phyloP scores from a whole-genome alignment of 2,797 vertebrate genomes.

The Chrosomus eos region DNA sequence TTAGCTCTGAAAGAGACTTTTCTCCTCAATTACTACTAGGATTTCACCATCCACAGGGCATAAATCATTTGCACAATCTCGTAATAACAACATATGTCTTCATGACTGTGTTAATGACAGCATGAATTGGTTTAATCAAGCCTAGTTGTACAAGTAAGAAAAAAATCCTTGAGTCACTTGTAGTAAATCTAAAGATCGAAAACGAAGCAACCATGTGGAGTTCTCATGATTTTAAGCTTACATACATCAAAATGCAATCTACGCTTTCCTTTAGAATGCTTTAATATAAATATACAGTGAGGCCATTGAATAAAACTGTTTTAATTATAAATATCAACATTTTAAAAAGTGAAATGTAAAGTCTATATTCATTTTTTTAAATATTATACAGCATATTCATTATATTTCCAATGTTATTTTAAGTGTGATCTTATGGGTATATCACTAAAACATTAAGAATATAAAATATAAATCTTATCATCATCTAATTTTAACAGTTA shows the following conservation, averaged over 20 bases:
- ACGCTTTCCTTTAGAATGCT: background rate
- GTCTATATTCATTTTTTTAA: background rate
- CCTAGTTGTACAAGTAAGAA: background rate
- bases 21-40: constrained; percentile 46
- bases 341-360: background rate
- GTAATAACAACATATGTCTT: constrained; percentile 46
- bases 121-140: constrained; percentile 36
- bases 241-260: background rate
- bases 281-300: background rate
- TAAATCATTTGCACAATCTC: constrained; percentile 41
- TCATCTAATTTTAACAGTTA: background rate
- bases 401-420: background rate
- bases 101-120: constrained; percentile 42
- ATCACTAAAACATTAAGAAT: background rate
- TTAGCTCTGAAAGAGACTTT: constrained; percentile 33
- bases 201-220: background rate
- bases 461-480: no score
- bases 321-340: background rate
- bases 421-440: background rate
- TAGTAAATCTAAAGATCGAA: background rate
- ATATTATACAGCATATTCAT: background rate
- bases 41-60: constrained; percentile 28
- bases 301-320: background rate
- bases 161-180: background rate
- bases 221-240: background rate